These are phyloP conservation scores for Andricus curvator DNA, from an alignment of 2,888 invertebrate genomes.

Conservation along the genomic window DNA sequence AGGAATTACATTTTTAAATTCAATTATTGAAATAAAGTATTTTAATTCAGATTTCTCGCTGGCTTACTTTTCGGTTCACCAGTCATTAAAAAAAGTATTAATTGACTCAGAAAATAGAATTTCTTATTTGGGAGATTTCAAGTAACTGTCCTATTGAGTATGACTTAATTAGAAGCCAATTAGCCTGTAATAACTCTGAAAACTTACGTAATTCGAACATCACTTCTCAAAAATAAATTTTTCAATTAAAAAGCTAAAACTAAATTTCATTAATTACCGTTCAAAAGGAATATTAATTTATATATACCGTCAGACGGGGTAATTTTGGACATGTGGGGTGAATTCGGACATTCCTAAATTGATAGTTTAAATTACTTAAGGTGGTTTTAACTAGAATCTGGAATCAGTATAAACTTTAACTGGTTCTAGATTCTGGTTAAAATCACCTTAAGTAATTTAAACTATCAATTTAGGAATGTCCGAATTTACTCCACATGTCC, in stretches of 20 bases:
- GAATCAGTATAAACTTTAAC: too few relatives aligned
- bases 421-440: too few relatives aligned
- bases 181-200: not conserved
- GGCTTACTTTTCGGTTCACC: not conserved
- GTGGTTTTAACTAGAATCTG: too few relatives aligned
- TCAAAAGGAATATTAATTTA: not conserved
- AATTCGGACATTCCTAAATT: too few relatives aligned
- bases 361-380: too few relatives aligned
- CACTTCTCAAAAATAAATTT: not conserved
- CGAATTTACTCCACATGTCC: too few relatives aligned
- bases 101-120: not conserved
- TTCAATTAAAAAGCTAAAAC: not conserved
- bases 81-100: slow-evolving; percentile 13
- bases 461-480: too few relatives aligned
- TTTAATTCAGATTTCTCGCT: not conserved
- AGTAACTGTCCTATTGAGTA: not conserved
- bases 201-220: not conserved
- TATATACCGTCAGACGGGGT: too few relatives aligned
- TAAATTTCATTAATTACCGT: not conserved
- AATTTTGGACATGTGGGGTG: too few relatives aligned
- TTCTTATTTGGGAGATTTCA: not conserved
- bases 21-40: too few relatives aligned
- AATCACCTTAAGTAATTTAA: too few relatives aligned
- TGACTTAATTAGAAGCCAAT: not conserved
- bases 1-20: too few relatives aligned